Evolutionary conservation across 2,113 vertebrate genomes (phyloP), one percentile per base, ranked within the genome.

Genomic region (Macquaria australasica): DNA sequence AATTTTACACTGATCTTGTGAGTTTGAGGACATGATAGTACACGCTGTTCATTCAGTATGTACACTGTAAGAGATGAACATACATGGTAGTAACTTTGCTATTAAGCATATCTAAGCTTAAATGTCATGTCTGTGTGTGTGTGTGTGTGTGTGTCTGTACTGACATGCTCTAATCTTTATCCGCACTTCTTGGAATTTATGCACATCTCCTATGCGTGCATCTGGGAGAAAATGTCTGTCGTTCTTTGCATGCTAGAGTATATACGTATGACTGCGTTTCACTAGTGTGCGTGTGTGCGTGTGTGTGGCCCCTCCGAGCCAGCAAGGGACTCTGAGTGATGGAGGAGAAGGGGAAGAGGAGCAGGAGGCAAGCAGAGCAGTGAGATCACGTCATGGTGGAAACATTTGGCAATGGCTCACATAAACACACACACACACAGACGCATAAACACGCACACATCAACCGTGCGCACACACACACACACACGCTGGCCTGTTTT

Each of bases 361-460:
- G 94, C 88, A 92, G 45, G 90, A 93, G 93, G 91, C 92, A 81
- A 94, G 88, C 89, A 94, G 91, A 92, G 92, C 93, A 91, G 90
- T 62, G 87, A 94, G 91, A 96, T 96, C 95, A 96, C 94, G 94
- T 97, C 96, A 97, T 96, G 94, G 91, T 95, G 94, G 94, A 97
- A 97, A 96, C 95, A 97, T 97, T 95, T 96, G 96, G 96, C 96
- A 94, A 62, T 4, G 20, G 82, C 81, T 80, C 78, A 89, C 86
- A 91, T 77, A 92, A 73, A 89, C 83, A 93, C 88, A 83, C 79
- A 83, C 53, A 83, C 67, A 78, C 68, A 77, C 37, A 59, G 34
- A 75, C 59, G 23, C 79, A 69, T 62, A 82, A 72, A 72, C 64
- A 84, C 60, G n/a, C 71, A 72, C 67, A 11, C 48, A 81, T 31